Evolutionary conservation across 2,113 vertebrate species (phyloP).

Genomic region (Vulpes lagopus): DNA sequence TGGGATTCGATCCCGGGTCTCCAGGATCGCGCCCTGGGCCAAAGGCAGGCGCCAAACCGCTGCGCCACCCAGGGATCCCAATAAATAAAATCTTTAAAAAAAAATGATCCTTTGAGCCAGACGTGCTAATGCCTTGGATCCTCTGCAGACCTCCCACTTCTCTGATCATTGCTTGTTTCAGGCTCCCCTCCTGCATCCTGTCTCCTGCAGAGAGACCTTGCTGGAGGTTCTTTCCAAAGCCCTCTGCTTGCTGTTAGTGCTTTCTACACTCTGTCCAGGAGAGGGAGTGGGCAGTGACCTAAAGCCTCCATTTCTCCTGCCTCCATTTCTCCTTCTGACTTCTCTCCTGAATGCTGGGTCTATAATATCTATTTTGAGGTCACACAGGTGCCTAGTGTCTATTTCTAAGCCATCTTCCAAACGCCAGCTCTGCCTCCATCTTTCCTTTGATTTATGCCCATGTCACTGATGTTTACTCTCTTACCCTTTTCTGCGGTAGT

Average conservation of each 20-base stretch:
- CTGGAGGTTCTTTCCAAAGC: not conserved
- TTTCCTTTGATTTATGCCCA: not conserved
- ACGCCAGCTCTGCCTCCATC: not conserved
- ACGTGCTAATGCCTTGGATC: not conserved
- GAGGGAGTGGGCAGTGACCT: not conserved
- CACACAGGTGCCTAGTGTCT: not conserved
- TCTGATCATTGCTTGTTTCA: too few relatives aligned
- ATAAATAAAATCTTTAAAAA: not conserved
- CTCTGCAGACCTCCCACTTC: too few relatives aligned
- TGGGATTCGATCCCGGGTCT: too few relatives aligned
- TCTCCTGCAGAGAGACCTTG: not conserved
- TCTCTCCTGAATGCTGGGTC: not conserved
- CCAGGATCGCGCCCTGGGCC: too few relatives aligned
- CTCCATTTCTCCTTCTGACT: not conserved
- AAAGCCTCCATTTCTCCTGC: not conserved
- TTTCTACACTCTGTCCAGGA: not conserved
- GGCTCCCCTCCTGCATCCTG: not conserved
- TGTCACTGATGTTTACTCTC: not conserved
- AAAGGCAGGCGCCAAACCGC: too few relatives aligned
- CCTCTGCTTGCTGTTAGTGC: accelerated
- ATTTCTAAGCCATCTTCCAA: not conserved
- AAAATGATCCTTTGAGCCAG: not conserved
- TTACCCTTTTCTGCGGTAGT: not conserved
- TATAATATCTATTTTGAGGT: not conserved
- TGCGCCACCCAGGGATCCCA: too few relatives aligned